Conservation (phyloP, 2,888 invertebrate genomes). For the Protula sp. region DNA sequence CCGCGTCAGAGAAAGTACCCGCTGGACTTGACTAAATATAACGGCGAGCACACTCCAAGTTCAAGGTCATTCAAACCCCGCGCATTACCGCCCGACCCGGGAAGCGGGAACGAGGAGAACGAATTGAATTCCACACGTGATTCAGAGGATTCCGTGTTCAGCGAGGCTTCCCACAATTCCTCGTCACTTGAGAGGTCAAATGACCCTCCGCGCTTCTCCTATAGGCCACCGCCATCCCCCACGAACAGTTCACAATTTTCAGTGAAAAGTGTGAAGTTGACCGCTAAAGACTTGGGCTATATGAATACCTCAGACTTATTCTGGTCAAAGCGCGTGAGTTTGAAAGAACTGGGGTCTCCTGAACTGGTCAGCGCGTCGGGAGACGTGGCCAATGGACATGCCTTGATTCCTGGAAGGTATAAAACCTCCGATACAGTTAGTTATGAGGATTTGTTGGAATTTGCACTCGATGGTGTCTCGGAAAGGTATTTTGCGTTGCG, state of each 20-base stretch:
- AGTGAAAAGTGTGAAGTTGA: constrained; percentile 34
- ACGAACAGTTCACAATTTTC: background rate
- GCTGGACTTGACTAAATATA: background rate
- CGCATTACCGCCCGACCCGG: background rate
- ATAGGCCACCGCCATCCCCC: background rate
- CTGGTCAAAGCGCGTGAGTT: constrained; percentile 37
- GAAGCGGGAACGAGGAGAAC: background rate
- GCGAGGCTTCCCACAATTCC: background rate
- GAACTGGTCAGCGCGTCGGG: background rate
- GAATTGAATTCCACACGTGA: background rate
- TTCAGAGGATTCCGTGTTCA: background rate
- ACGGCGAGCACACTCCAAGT: background rate
- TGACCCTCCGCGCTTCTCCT: background rate
- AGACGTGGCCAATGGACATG: constrained; percentile 1
- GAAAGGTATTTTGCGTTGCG: constrained; percentile 5
- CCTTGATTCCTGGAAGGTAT: constrained; percentile 54
- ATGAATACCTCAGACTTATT: constrained; percentile 42
- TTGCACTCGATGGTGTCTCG: constrained; percentile 67
- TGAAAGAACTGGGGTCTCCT: constrained; percentile 6
- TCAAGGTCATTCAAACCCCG: background rate
- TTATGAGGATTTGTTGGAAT: constrained; percentile 84
- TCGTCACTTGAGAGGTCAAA: background rate
- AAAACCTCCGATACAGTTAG: constrained; percentile 69
- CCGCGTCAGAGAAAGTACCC: background rate
- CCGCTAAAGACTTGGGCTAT: constrained; percentile 40